Conservation (phyloP, 1,140 invertebrate species). For the Argopecten irradians region DNA sequence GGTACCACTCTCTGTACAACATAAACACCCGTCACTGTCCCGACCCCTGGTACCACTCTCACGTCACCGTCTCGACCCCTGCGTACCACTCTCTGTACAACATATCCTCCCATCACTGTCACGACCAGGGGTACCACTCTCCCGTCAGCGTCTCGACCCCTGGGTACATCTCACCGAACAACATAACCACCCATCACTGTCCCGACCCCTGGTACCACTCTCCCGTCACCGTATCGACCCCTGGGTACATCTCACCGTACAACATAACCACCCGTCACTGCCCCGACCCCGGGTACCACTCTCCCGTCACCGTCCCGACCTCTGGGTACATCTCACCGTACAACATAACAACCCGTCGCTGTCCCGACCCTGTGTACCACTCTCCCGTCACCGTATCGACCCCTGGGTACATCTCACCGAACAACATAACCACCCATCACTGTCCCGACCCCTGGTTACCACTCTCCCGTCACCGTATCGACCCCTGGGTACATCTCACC, state of each 20-base stretch:
- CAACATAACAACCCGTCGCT: too few species aligned
- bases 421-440: too few species aligned
- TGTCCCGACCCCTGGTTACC: too few species aligned
- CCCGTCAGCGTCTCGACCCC: background rate
- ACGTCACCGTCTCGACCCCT: background rate
- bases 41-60: background rate
- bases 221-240: background rate
- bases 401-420: too few species aligned
- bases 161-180: background rate
- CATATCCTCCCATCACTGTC: background rate
- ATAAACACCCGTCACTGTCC: background rate
- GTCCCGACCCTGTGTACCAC: too few species aligned
- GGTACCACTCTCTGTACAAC: background rate
- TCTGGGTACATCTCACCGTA: background rate
- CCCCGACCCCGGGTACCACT: too few species aligned
- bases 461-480: too few species aligned
- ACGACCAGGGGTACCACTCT: background rate
- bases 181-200: too few species aligned
- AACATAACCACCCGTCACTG: too few species aligned
- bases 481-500: too few species aligned
- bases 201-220: background rate
- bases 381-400: too few species aligned
- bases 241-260: background rate
- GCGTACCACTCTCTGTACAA: background rate
- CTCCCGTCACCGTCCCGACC: too few species aligned